These are phyloP conservation scores for Pomatostomus ruficeps DNA, from an alignment of 2,113 vertebrate species.

Conservation along the genomic window DNA sequence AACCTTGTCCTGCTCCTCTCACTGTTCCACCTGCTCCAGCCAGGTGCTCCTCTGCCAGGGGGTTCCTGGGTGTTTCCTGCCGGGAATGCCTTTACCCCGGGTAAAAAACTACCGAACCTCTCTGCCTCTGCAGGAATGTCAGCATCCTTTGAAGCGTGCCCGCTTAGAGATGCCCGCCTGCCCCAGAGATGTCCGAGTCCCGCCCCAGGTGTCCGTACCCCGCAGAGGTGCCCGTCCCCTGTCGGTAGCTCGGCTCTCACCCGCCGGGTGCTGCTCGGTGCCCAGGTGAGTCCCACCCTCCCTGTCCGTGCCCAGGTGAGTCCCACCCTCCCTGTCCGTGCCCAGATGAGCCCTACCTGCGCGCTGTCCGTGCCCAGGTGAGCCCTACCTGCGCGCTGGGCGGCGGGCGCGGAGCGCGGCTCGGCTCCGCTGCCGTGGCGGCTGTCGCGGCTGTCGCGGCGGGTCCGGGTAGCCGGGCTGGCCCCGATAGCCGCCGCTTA, in stretches of 20 bases:
- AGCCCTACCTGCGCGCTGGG: not conserved
- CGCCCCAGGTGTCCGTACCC: no score
- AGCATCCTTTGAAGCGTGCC: not conserved
- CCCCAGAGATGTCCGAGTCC: not conserved
- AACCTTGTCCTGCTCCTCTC: not conserved
- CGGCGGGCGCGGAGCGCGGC: not conserved
- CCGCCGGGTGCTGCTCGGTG: not conserved
- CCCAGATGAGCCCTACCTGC: not conserved
- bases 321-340: not conserved
- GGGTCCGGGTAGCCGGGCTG: not conserved
- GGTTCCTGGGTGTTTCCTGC: not conserved
- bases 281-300: not conserved
- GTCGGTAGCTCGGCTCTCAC: no score
- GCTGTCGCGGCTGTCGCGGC: not conserved
- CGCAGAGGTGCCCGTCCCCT: no score
- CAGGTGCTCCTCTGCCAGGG: not conserved
- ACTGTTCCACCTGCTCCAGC: not conserved
- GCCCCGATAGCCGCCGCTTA: constrained; percentile 35
- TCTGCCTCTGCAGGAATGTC: rapidly evolving
- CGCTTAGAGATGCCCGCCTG: rapidly evolving
- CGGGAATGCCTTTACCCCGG: not conserved
- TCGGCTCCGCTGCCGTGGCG: not conserved
- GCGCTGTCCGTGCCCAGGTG: not conserved
- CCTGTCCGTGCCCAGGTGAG: no score
- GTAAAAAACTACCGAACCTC: not conserved